Evolutionary conservation across 2,888 invertebrate genomes (phyloP).

Genomic region (Aphodius granarius): DNA sequence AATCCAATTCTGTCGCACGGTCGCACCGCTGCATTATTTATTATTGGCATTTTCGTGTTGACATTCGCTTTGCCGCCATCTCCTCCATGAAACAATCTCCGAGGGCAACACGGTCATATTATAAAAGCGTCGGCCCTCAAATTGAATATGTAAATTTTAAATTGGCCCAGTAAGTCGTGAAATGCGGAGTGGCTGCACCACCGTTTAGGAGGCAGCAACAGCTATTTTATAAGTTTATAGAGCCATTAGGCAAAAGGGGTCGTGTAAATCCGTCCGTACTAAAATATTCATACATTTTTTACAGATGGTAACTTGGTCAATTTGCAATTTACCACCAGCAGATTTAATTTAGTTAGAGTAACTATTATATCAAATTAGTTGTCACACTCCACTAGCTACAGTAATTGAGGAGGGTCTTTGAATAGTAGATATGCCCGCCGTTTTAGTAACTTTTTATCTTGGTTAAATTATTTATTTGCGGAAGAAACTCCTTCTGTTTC

Average conservation of each 20-base stretch:
- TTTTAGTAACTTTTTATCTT: too few relatives aligned
- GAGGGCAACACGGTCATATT: not conserved
- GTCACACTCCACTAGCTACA: too few relatives aligned
- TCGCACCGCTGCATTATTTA: constrained; percentile 3
- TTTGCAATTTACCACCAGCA: too few relatives aligned
- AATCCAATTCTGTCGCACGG: constrained; percentile 14
- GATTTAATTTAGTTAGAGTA: not conserved
- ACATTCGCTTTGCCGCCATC: not conserved
- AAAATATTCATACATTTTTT: not conserved
- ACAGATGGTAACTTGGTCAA: not conserved
- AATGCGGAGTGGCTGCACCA: not conserved
- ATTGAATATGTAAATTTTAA: constrained; percentile 25
- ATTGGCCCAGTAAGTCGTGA: constrained; percentile 15
- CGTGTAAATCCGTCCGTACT: not conserved
- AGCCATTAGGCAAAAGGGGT: not conserved
- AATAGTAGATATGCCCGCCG: too few relatives aligned
- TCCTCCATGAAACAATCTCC: constrained; percentile 15
- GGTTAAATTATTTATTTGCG: too few relatives aligned
- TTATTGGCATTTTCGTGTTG: constrained; percentile 15
- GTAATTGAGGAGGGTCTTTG: too few relatives aligned
- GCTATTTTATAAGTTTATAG: not conserved
- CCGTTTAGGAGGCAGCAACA: not conserved
- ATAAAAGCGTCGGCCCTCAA: constrained; percentile 4
- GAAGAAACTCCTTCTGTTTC: too few relatives aligned
- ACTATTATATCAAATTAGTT: too few relatives aligned